phyloP scores from a whole-genome alignment of 2,888 invertebrate species.

The Steinernema scapterisci region DNA sequence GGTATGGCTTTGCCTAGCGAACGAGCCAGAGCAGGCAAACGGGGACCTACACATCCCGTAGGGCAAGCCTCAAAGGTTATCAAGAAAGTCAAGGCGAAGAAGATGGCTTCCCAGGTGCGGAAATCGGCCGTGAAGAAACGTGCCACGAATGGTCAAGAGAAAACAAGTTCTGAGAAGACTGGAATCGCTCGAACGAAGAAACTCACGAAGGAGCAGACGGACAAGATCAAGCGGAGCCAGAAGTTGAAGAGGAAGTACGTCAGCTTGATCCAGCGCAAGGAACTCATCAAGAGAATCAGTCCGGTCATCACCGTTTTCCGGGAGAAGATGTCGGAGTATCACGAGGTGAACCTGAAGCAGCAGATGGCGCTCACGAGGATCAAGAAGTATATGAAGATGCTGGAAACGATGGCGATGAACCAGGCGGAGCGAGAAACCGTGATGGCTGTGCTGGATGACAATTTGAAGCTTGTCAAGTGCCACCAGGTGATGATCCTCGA shows the following conservation, averaged over 20 bases:
- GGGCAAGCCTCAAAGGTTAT: not conserved
- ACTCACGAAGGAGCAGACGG: not conserved
- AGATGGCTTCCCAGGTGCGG: no score
- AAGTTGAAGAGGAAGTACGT: not conserved
- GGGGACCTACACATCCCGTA: not conserved
- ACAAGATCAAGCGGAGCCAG: not conserved
- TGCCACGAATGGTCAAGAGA: not conserved
- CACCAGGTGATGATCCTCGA: not conserved
- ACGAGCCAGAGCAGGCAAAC: not conserved
- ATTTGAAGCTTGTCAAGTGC: not conserved
- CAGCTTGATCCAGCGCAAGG: not conserved
- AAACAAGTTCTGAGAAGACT: not conserved
- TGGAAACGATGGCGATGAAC: not conserved
- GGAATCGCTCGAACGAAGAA: not conserved
- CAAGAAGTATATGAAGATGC: constrained; percentile 8
- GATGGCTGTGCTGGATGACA: not conserved
- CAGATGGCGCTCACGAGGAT: not conserved
- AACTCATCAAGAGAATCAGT: not conserved
- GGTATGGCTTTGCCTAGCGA: not conserved
- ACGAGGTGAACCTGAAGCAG: not conserved
- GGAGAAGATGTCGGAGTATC: not conserved
- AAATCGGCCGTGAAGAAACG: not conserved
- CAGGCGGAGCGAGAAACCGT: not conserved
- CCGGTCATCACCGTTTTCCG: not conserved
- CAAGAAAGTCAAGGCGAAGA: not conserved